These are phyloP conservation scores for Echeneis naucrates DNA, from an alignment of 2,797 vertebrate species.

Conservation along the genomic window DNA sequence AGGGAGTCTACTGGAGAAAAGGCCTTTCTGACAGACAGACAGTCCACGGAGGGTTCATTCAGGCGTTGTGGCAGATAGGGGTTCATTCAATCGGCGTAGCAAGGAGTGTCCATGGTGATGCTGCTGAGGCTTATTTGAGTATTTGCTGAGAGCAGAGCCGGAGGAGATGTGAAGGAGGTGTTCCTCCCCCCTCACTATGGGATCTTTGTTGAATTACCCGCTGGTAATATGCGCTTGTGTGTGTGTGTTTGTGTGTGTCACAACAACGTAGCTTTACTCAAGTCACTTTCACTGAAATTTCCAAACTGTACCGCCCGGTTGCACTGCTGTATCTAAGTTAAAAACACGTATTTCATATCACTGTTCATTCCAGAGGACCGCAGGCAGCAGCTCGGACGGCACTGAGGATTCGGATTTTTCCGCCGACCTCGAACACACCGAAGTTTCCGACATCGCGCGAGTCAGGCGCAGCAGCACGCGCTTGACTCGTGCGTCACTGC, in stretches of 20 bases:
- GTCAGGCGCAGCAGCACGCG: constrained; percentile 88
- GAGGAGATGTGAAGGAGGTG: constrained; percentile 21
- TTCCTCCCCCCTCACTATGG: constrained; percentile 57
- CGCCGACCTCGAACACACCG: constrained; percentile 92
- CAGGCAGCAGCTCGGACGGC: constrained; percentile 97
- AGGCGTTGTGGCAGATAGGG: background rate
- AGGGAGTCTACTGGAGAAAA: background rate
- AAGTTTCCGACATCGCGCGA: constrained; percentile 87
- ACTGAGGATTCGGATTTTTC: constrained; percentile 98
- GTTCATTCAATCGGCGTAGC: background rate
- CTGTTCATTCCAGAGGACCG: constrained; percentile 85
- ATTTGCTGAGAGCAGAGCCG: background rate
- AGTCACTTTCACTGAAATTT: too few species aligned
- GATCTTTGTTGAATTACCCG: constrained; percentile 71
- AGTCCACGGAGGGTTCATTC: background rate
- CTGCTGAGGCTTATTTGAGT: background rate
- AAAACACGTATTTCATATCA: background rate
- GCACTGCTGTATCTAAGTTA: rapidly evolving
- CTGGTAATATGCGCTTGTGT: too few species aligned
- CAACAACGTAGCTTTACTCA: background rate
- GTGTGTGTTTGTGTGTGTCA: too few species aligned
- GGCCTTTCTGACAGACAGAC: background rate
- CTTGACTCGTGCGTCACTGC: constrained; percentile 91
- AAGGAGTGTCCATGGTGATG: background rate
- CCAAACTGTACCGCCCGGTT: background rate